A percentile compares a stretch with the other conserved stretches of the same genome.
phyloP scores from a whole-genome alignment of 2,797 vertebrate genomes.

The Hirundo rustica region DNA sequence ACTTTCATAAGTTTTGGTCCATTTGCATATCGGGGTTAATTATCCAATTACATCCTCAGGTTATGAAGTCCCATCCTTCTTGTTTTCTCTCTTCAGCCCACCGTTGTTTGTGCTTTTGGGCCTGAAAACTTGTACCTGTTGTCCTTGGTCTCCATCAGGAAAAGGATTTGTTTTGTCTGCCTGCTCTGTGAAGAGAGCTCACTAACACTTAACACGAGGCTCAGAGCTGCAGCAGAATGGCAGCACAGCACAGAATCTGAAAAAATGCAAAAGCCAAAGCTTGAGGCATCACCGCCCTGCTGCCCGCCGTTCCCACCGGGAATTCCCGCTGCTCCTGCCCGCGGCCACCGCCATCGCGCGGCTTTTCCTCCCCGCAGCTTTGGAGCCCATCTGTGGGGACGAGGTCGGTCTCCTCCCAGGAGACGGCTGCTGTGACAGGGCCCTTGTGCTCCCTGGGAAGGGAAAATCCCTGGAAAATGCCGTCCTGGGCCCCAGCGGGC shows the following conservation, averaged over 20 bases:
- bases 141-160: not conserved
- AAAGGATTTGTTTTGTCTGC: too few species aligned
- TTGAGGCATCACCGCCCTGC: not conserved
- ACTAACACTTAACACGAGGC: too few species aligned
- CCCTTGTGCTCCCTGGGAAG: too few species aligned
- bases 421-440: not conserved
- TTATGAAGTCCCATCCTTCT: not conserved
- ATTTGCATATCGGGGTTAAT: not conserved
- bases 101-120: not conserved
- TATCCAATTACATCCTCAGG: not conserved
- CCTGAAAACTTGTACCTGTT: not conserved
- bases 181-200: too few species aligned
- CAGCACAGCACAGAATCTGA: too few species aligned
- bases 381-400: not conserved
- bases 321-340: not conserved
- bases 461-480: too few species aligned
- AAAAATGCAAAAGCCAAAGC: too few species aligned
- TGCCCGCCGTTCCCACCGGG: not conserved
- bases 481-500: too few species aligned
- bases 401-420: not conserved
- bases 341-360: not conserved
- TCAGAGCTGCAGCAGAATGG: too few species aligned
- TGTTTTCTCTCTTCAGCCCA: not conserved
- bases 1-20: not conserved
- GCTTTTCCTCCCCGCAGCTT: not conserved